These are phyloP conservation scores for Trypoxylon attenuatum DNA, from an alignment of 2,888 invertebrate genomes.

Conservation along the genomic window DNA sequence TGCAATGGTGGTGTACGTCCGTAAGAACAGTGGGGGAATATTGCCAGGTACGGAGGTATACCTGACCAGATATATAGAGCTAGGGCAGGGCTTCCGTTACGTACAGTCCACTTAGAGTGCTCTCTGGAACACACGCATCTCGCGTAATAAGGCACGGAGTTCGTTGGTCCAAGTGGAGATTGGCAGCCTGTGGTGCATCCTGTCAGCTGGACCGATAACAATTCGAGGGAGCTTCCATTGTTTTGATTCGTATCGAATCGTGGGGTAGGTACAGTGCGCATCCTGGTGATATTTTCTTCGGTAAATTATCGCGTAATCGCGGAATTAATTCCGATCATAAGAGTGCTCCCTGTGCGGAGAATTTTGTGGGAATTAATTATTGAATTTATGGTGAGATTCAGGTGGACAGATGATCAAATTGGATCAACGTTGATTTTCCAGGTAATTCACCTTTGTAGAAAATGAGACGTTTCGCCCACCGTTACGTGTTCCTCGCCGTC, in stretches of 20 bases:
- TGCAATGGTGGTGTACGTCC: constrained; percentile 45
- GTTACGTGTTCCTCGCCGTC: constrained; percentile 58
- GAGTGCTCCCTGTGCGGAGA: too few relatives aligned
- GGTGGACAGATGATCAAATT: neutral
- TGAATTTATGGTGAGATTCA: neutral
- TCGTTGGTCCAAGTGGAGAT: constrained; percentile 38
- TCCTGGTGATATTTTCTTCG: too few relatives aligned
- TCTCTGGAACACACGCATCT: constrained; percentile 67
- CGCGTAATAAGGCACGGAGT: constrained; percentile 46
- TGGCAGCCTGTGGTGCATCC: constrained; percentile 20
- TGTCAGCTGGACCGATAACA: neutral
- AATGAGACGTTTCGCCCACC: constrained; percentile 63
- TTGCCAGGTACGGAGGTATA: constrained; percentile 71
- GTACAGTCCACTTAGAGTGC: constrained; percentile 74
- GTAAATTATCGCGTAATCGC: neutral
- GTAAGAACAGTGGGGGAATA: constrained; percentile 64
- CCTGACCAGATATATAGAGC: constrained; percentile 75
- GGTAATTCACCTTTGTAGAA: constrained; percentile 27
- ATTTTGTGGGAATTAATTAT: too few relatives aligned
- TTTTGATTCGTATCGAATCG: constrained; percentile 56
- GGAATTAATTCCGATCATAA: too few relatives aligned
- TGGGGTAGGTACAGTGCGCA: too few relatives aligned
- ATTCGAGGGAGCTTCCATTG: neutral
- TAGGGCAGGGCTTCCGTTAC: constrained; percentile 75
- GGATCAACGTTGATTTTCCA: too few relatives aligned